These are phyloP conservation scores for Cebus imitator DNA, from an alignment of 2,113 vertebrate genomes.

Conservation along the genomic window DNA sequence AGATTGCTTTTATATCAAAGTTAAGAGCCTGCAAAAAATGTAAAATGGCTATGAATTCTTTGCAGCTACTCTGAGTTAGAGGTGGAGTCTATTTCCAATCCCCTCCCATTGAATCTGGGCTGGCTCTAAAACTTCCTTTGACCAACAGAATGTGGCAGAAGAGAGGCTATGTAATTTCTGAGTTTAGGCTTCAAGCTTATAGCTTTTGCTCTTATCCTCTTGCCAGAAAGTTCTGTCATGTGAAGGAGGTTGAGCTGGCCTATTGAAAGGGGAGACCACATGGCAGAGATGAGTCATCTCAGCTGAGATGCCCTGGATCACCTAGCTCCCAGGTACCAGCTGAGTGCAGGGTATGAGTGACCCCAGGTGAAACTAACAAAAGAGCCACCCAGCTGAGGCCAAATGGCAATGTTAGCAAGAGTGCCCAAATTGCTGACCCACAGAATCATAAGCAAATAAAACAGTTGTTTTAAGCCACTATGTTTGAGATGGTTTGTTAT, in stretches of 20 bases:
- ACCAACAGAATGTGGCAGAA: background rate
- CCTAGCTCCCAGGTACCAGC: background rate
- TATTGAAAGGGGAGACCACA: background rate
- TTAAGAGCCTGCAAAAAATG: background rate
- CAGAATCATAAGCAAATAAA: slow-evolving; percentile 31
- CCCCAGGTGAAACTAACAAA: background rate
- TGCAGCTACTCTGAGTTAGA: background rate
- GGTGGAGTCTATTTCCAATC: background rate
- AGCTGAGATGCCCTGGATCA: background rate
- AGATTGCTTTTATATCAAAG: slow-evolving; percentile 23
- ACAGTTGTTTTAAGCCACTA: background rate
- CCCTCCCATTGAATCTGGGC: background rate
- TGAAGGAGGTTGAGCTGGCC: background rate
- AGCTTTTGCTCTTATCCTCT: background rate
- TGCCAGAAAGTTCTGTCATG: background rate
- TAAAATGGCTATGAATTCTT: slow-evolving; percentile 7
- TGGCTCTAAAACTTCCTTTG: background rate
- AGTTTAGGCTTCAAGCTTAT: background rate
- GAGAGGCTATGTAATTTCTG: background rate
- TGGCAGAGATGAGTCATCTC: background rate
- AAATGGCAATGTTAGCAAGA: no score
- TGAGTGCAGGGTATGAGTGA: background rate
- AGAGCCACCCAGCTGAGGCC: background rate
- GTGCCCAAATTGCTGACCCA: background rate
- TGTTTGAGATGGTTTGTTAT: background rate